Evolutionary conservation across 2,113 vertebrate species (phyloP), one percentile per base, ranked within the genome.

Genomic region (Nerophis lumbriciformis): DNA sequence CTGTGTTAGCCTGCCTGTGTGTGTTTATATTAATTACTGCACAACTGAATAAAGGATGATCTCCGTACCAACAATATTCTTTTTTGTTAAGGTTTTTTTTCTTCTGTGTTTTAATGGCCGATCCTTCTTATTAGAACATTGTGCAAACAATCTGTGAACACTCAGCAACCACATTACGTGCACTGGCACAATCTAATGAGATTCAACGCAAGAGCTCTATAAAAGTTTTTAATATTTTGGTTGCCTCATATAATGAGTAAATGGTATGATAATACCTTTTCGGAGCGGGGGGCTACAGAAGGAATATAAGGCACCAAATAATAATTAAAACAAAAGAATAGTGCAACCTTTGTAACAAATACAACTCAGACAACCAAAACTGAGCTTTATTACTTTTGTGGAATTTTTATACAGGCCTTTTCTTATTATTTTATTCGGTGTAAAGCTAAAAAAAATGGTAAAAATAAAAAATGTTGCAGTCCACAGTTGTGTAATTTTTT

Each of bases 1-100:
- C 73, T 48, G 38, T 45, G 35, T 68, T 28, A 62, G 69, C 73
- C 74, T 73, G 70, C 78, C 85, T 57, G 38, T 39, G 44, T 65
- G 49, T 59, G 42, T 61, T 60, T 45, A 49, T 76, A 55, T 73
- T 77, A 77, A 73, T 76, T 75, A 51, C 48, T 61, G 60, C 48
- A 53, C n/a, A 53, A 61, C 3, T 66, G 52, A 48, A 48, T 48
- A 10, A 16, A 48, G 56, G 37, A 58, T 42, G 37, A 58, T 42
- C 42, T 28, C 48, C 49, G 49, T 10, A 3, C 57, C 38, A 8
- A 38, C 35, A 53, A 28, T 36, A 35, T 12, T 6, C 3, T 52
- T 38, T 12, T 59, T 49, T 10, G 48, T 51, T 6, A 16, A 53
- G 38, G 47, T 4, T 14, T 44, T 37, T 44, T 42, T 63, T 48